These are phyloP conservation scores for Tragopan temminckii DNA, from an alignment of 2,797 vertebrate species.

Conservation along the genomic window DNA sequence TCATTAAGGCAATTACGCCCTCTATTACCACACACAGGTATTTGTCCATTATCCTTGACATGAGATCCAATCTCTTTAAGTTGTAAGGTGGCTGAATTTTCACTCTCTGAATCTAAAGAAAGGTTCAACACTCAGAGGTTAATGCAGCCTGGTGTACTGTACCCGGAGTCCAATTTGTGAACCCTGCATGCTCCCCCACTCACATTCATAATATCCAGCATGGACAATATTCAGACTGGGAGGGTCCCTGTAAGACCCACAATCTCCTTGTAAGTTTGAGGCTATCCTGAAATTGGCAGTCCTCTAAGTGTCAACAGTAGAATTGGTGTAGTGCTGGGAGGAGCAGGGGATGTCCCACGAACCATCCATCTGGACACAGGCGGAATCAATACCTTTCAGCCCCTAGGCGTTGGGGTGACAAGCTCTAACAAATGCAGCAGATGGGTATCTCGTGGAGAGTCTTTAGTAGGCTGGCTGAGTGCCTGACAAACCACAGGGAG, in stretches of 20 bases:
- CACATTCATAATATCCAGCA: not conserved
- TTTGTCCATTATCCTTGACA: not conserved
- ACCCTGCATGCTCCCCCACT: not conserved
- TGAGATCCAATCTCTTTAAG: not conserved
- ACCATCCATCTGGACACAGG: constrained; percentile 22
- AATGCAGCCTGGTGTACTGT: not conserved
- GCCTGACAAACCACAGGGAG: constrained; percentile 68
- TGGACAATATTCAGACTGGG: not conserved
- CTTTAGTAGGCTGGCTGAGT: constrained; percentile 69
- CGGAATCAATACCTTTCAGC: constrained; percentile 51
- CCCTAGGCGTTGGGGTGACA: constrained; percentile 55
- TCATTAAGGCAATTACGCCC: not conserved
- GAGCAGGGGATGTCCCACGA: not conserved
- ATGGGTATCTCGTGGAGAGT: constrained; percentile 59
- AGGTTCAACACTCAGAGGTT: not conserved
- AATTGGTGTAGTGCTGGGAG: not conserved
- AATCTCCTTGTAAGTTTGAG: not conserved
- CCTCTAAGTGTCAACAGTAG: not conserved
- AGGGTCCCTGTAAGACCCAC: not conserved
- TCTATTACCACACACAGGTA: not conserved
- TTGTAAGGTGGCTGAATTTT: not conserved
- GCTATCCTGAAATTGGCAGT: not conserved
- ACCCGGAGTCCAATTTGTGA: not conserved
- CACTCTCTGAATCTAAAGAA: not conserved
- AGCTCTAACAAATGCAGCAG: constrained; percentile 65